Conservation (phyloP, 2,888 invertebrate genomes). For the Coenonympha glycerion region DNA sequence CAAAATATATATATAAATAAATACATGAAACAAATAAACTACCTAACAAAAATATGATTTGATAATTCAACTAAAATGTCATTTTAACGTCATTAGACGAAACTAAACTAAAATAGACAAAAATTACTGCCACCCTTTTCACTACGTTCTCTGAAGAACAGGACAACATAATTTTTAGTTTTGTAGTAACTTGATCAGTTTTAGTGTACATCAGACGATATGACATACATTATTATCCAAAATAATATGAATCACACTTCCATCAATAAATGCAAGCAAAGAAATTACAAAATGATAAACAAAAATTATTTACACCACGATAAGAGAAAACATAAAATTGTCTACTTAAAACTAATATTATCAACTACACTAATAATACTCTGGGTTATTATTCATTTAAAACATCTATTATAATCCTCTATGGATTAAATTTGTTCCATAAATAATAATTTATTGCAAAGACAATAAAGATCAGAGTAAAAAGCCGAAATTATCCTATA, state of each 20-base stretch:
- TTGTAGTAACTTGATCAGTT: neutral
- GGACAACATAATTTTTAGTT: neutral
- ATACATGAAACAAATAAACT: conserved; percentile 19
- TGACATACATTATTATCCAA: neutral
- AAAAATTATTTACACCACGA: conserved; percentile 30
- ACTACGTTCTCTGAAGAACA: neutral
- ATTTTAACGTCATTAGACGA: conserved; percentile 6
- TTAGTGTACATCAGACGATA: neutral
- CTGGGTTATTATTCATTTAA: conserved; percentile 44
- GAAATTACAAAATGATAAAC: conserved; percentile 20
- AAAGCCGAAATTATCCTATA: no score
- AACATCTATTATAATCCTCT: conserved; percentile 7
- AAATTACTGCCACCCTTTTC: neutral
- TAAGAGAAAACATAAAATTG: conserved; percentile 38
- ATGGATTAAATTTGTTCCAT: conserved; percentile 33
- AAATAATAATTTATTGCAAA: neutral
- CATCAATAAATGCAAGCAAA: conserved; percentile 36
- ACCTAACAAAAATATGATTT: conserved; percentile 5
- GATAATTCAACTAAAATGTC: conserved; percentile 4
- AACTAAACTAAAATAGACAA: conserved; percentile 1
- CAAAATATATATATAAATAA: conserved; percentile 23
- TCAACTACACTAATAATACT: conserved; percentile 60
- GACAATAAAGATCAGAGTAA: neutral
- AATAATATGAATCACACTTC: conserved; percentile 30
- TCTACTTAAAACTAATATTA: conserved; percentile 59